Evolutionary conservation across 2,888 invertebrate species (phyloP), one percentile per base, ranked within the genome.

Genomic region (Agapostemon virescens): DNA sequence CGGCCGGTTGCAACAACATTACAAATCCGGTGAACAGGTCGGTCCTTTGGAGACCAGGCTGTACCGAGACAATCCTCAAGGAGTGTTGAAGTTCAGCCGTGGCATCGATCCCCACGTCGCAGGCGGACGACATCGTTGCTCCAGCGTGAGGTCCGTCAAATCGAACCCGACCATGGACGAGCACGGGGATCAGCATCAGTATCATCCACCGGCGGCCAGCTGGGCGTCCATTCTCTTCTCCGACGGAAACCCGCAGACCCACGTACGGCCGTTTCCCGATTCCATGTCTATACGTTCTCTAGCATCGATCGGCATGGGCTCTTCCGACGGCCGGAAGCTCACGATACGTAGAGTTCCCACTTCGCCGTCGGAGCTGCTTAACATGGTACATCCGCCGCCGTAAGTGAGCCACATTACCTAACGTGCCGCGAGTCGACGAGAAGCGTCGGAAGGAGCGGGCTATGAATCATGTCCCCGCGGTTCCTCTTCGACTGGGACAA

Each of bases 221-320:
- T 92, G 92, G 92, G 87, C 91, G 1, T 94, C 94, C 83, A 93
- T 93, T 87, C 94, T 95, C 81, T 95, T 95, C 89, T 94, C 95
- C 75, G 96, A 96, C 85, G 94, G 93, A 83, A 94, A 94, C 85
- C 95, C 94, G 88, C 94, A 94, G 83, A 92, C 93, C 84, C 92
- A 94, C 84, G 88, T 91, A 9, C 81, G 90, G n/a, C 84, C 88
- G 5, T 89, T 89, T 70, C 85, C 86, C 72, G 96, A 96, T 93
- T 95, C 95, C 67, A 95, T 95, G 45, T 97, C 97, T 45, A 95
- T 97, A 84, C 94, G 96, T 84, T 97, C 97, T 67, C 94, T 97
- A 88, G 96, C 97, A 76, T 97, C 97, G 70, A 97, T 97, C 87
- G 97, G 97, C 70, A 96, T 97, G 95, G 97, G 97, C 45, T 97